Percentiles rank a stretch among this genome's conserved stretches.
These are phyloP conservation scores for Drosophila subsilvestris DNA, from an alignment of 2,888 invertebrate genomes.

Conservation along the genomic window DNA sequence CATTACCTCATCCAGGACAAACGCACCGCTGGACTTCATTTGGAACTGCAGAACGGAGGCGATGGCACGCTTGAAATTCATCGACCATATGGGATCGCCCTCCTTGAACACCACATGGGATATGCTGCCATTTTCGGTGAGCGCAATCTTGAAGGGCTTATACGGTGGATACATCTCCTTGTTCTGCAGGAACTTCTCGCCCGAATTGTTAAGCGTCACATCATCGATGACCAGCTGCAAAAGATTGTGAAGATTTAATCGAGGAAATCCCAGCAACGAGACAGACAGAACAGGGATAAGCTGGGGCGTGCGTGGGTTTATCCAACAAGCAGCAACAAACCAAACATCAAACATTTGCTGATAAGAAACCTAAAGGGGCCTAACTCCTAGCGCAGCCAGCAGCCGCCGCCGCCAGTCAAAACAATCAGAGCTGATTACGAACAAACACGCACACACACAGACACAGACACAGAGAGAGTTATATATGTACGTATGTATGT, in stretches of 20 bases:
- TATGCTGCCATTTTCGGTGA: conserved; percentile 82
- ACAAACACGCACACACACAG: conserved; percentile 1
- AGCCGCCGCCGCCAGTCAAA: conserved; percentile 62
- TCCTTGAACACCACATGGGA: conserved; percentile 83
- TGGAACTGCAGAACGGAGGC: conserved; percentile 88
- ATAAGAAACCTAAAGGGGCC: conserved; percentile 61
- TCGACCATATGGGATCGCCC: conserved; percentile 87
- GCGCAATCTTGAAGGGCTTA: conserved; percentile 83
- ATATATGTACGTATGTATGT: conserved; percentile 8
- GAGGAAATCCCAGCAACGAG: conserved; percentile 56
- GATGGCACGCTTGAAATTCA: conserved; percentile 88
- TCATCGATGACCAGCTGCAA: conserved; percentile 83
- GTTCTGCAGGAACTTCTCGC: conserved; percentile 83
- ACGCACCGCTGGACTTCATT: conserved; percentile 83
- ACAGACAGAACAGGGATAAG: conserved; percentile 17
- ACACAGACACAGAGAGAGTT: conserved; percentile 18
- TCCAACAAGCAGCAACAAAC: conserved; percentile 41
- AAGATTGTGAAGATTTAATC: neutral
- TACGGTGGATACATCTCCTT: conserved; percentile 84
- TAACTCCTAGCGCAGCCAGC: conserved; percentile 50
- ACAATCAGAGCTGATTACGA: conserved; percentile 69
- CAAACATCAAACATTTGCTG: conserved; percentile 35
- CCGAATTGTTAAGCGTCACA: conserved; percentile 83
- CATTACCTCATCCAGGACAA: conserved; percentile 83
- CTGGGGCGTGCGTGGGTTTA: conserved; percentile 32